Percentiles rank a stretch among this genome's conserved stretches.
Evolutionary conservation across 2,113 vertebrate genomes (phyloP).

Genomic region (Jaculus jaculus): DNA sequence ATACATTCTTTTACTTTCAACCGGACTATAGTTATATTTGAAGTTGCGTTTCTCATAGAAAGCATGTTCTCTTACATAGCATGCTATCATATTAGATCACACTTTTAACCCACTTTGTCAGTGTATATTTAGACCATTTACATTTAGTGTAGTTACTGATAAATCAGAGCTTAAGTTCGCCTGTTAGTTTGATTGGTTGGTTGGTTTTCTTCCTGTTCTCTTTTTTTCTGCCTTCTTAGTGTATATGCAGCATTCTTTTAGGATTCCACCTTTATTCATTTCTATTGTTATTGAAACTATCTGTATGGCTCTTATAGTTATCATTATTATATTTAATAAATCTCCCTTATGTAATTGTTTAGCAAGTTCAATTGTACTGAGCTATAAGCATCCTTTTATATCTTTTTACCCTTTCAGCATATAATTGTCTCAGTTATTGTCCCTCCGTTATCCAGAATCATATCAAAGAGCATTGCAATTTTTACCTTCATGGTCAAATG

Average conservation of each 20-base stretch:
- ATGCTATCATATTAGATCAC: background rate
- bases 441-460: background rate
- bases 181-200: background rate
- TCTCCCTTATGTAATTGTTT: background rate
- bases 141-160: background rate
- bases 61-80: background rate
- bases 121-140: background rate
- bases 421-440: background rate
- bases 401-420: background rate
- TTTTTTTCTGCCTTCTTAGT: background rate
- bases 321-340: background rate
- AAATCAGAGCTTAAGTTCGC: background rate
- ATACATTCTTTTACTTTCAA: background rate
- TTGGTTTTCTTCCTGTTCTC: background rate
- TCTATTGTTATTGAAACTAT: background rate
- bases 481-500: background rate
- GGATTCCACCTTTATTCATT: background rate
- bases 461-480: background rate
- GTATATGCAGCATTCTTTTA: background rate
- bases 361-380: background rate
- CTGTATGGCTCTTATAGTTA: conserved; percentile 6
- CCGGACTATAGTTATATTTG: background rate
- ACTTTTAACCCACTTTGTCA: background rate
- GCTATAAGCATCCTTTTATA: background rate
- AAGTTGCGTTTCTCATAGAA: background rate